Conservation (phyloP, 2,113 vertebrate genomes). For the Hassar affinis region DNA sequence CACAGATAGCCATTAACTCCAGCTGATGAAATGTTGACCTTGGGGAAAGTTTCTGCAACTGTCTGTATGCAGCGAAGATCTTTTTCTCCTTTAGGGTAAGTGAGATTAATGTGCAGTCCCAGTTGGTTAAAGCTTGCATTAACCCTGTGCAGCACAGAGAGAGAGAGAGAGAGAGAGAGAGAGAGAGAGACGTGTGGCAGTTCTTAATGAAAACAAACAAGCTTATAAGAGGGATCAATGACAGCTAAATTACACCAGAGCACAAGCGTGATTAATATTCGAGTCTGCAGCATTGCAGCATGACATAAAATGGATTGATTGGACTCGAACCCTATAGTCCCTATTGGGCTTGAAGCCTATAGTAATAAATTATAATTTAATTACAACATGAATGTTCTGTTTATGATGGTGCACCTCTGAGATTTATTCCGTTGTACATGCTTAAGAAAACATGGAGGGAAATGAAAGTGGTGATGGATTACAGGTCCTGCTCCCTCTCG, state of each 20-base stretch:
- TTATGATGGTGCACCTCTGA: background rate
- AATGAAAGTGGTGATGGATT: constrained; percentile 22
- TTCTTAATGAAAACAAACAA: constrained; percentile 39
- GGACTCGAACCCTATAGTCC: background rate
- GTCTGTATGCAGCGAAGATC: constrained; percentile 33
- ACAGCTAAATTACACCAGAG: background rate
- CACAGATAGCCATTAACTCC: constrained; percentile 34
- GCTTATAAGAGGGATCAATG: constrained; percentile 22
- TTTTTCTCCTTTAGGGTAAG: constrained; percentile 37
- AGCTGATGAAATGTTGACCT: constrained; percentile 36
- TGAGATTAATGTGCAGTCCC: constrained; percentile 47
- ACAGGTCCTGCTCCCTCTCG: background rate
- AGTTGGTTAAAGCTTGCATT: constrained; percentile 27
- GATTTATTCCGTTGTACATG: background rate
- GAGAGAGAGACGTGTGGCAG: background rate
- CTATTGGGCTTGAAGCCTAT: background rate
- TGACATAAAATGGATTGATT: constrained; percentile 27
- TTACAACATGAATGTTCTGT: constrained; percentile 15
- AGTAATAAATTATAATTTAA: constrained; percentile 26
- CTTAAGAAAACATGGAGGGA: constrained; percentile 7
- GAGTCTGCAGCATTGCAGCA: background rate
- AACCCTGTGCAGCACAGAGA: constrained; percentile 32
- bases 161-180: background rate
- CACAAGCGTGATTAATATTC: constrained; percentile 16
- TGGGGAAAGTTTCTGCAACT: constrained; percentile 20